Evolutionary conservation across 2,113 vertebrate species (phyloP).

Genomic region (Ceuthmochares aereus): DNA sequence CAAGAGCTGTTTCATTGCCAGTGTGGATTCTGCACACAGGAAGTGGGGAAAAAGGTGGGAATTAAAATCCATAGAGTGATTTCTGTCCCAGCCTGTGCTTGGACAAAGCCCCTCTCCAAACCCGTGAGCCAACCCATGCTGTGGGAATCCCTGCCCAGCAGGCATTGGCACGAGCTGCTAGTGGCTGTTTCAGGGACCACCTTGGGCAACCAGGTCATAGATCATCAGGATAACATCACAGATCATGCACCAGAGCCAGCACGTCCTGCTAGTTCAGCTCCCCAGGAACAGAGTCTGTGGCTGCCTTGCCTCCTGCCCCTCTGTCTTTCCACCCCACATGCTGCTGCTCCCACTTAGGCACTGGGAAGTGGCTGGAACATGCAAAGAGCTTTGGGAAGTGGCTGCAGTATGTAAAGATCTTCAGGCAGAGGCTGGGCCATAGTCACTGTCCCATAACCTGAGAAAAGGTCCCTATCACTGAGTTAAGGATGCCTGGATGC

Average conservation of each 20-base stretch:
- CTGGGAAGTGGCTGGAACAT: not conserved
- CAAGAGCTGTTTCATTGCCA: not conserved
- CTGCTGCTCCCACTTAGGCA: not conserved
- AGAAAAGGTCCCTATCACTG: not conserved
- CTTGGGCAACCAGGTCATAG: not conserved
- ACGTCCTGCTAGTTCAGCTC: accelerated
- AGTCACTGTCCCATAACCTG: not conserved
- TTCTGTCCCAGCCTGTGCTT: not conserved
- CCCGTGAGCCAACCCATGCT: accelerated
- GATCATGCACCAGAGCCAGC: not conserved
- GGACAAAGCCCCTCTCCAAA: not conserved
- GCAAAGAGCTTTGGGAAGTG: not conserved
- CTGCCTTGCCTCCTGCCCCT: not conserved
- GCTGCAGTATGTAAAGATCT: not conserved
- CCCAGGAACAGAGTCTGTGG: not conserved
- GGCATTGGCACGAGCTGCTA: accelerated
- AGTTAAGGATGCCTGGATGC: not conserved
- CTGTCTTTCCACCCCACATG: not conserved
- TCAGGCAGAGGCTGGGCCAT: not conserved
- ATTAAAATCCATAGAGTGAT: not conserved
- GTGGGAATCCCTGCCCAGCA: not conserved
- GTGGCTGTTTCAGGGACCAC: not conserved
- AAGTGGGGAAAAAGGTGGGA: not conserved
- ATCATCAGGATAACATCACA: not conserved
- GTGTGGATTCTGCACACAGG: not conserved